phyloP scores from a whole-genome alignment of 2,888 invertebrate genomes.

The Dione juno region DNA sequence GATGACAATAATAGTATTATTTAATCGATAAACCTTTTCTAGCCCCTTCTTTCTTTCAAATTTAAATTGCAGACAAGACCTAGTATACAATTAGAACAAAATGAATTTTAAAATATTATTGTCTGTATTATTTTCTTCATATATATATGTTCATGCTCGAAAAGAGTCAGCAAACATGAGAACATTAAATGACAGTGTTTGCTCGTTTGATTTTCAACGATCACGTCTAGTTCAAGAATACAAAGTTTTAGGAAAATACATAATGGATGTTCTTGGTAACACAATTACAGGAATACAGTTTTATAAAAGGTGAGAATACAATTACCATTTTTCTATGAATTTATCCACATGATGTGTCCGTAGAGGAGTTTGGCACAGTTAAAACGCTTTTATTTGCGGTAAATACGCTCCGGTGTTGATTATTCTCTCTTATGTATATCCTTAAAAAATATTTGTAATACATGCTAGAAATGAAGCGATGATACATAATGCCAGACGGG shows the following conservation, averaged over 20 bases:
- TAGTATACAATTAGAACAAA: background rate
- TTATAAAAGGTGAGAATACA: background rate
- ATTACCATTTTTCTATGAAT: background rate
- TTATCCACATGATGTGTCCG: no score
- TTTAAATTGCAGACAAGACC: background rate
- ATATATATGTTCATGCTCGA: background rate
- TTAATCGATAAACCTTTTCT: background rate
- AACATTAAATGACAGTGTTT: background rate
- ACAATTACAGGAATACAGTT: background rate
- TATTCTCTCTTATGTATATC: no score
- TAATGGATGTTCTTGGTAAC: background rate
- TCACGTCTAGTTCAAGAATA: background rate
- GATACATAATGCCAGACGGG: no score
- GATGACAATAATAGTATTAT: background rate
- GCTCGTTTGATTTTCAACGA: background rate
- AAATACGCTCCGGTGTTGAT: no score
- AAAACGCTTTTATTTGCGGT: no score
- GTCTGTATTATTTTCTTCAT: background rate
- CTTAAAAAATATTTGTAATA: no score
- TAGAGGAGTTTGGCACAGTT: no score
- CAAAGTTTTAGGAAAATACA: background rate
- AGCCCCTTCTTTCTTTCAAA: background rate
- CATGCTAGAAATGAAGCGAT: no score
- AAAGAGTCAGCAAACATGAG: background rate
- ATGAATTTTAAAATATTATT: constrained; percentile 1